Evolutionary conservation across 23 tunicate species (phyloP).

Genomic region (Styela clava): DNA sequence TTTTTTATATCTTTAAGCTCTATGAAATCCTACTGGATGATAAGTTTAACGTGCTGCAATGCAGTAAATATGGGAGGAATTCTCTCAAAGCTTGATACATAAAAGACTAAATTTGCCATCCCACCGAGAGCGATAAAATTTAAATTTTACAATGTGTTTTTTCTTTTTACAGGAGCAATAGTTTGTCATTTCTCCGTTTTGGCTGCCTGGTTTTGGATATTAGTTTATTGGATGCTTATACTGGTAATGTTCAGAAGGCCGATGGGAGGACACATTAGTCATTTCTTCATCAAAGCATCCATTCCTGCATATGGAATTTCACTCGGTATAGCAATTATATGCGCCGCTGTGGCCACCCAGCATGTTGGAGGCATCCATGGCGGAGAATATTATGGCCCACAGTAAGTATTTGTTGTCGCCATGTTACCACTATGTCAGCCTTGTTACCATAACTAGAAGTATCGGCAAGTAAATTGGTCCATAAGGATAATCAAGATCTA

Average conservation of each 20-base stretch:
- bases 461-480: too few species aligned
- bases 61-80: too few species aligned
- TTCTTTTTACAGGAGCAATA: conserved; percentile 51
- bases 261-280: conserved; percentile 62
- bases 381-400: conserved; percentile 7
- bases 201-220: conserved; percentile 70
- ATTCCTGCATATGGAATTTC: conserved; percentile 55
- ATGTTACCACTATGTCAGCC: conserved; percentile 12
- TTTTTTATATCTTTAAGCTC: not conserved
- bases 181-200: conserved; percentile 51
- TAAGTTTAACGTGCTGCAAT: too few species aligned
- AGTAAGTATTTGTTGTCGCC: conserved; percentile 14
- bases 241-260: conserved; percentile 67
- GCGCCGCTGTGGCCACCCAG: conserved; percentile 32
- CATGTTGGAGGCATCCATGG: not conserved
- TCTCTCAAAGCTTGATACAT: too few species aligned
- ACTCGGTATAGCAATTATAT: conserved; percentile 10
- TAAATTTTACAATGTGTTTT: too few species aligned
- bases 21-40: not conserved
- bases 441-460: not conserved
- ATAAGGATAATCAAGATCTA: too few species aligned
- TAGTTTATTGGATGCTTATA: conserved; percentile 60
- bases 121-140: too few species aligned
- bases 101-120: too few species aligned
- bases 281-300: conserved; percentile 60